These are phyloP conservation scores for Philereme transversata DNA, from an alignment of 2,888 invertebrate species.

Conservation along the genomic window DNA sequence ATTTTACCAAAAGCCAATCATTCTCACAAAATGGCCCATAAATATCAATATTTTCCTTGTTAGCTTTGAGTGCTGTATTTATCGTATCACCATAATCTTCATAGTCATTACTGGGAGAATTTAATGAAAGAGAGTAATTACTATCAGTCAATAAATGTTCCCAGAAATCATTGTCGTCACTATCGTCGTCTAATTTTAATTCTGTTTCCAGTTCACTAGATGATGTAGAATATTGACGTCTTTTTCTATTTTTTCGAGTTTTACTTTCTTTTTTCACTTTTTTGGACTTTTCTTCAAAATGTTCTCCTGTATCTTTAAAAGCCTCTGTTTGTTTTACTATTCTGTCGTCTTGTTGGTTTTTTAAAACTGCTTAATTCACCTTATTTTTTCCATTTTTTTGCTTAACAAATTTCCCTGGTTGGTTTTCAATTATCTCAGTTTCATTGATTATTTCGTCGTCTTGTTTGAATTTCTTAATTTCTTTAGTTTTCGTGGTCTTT, in stretches of 20 bases:
- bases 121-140: background rate
- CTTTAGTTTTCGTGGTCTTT: no score
- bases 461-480: no score
- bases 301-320: background rate
- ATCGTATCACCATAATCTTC: conserved; percentile 13
- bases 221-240: background rate
- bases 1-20: conserved; percentile 26
- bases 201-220: conserved; percentile 9
- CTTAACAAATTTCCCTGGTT: no score
- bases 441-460: no score
- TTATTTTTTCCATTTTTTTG: no score
- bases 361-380: no score
- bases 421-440: no score
- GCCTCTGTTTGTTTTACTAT: no score
- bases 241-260: conserved; percentile 12
- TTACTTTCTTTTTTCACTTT: conserved; percentile 13
- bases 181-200: conserved; percentile 25
- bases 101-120: no score
- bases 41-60: conserved; percentile 21
- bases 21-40: conserved; percentile 13
- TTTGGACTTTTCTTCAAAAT: conserved; percentile 10
- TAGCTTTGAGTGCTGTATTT: conserved; percentile 19
- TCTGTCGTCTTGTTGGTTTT: conserved; percentile 3
- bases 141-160: conserved; percentile 20
- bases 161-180: conserved; percentile 23